Evolutionary conservation across 1,140 invertebrate genomes (phyloP).

Genomic region (Kradibia gibbosae): DNA sequence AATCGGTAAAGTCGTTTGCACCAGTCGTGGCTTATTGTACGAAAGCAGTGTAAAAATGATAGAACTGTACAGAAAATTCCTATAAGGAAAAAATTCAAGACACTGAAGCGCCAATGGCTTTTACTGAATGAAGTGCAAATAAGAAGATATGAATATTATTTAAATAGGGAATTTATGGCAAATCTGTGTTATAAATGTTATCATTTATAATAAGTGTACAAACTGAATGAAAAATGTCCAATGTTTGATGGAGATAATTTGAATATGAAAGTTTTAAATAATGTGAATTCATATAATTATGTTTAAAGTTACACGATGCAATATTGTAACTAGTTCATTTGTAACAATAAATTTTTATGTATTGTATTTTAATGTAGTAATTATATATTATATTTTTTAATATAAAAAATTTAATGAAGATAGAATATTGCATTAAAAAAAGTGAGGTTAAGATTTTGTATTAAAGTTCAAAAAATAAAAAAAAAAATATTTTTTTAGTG

Average conservation of each 20-base stretch:
- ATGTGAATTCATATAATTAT: not conserved
- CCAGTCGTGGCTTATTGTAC: not conserved
- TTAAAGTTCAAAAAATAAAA: no score
- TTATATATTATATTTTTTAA: not conserved
- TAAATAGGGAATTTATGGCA: not conserved
- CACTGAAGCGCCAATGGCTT: not conserved
- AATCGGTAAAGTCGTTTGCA: not conserved
- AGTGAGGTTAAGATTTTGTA: no score
- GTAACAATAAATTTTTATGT: conserved; percentile 5
- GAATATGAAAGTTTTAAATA: not conserved
- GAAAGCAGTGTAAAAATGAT: not conserved
- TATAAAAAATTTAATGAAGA: not conserved
- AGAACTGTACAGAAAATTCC: conserved; percentile 2
- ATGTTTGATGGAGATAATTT: not conserved
- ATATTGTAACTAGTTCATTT: conserved; percentile 14
- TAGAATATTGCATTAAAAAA: not conserved
- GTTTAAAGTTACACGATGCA: not conserved
- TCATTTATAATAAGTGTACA: not conserved
- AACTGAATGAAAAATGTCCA: not conserved
- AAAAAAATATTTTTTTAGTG: no score
- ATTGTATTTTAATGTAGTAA: not conserved
- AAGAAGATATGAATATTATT: conserved; percentile 3
- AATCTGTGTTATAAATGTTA: conserved; percentile 10
- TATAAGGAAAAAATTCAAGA: not conserved
- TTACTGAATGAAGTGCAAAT: not conserved